These are phyloP conservation scores for Epinotia bilunana DNA, from an alignment of 2,888 invertebrate genomes.

Conservation along the genomic window DNA sequence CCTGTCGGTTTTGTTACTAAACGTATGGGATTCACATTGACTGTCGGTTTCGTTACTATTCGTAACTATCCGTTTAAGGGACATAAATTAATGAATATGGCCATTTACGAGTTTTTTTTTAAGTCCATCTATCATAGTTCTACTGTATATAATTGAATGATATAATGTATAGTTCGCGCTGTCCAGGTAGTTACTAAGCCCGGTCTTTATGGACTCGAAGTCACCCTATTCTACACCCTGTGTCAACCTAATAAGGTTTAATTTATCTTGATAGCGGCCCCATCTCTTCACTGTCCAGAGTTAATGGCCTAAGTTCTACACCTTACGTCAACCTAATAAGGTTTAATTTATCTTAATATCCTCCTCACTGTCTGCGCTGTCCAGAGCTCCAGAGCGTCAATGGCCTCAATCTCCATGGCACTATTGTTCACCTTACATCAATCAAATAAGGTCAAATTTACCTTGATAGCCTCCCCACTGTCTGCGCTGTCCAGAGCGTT, in stretches of 20 bases:
- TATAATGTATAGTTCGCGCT: too few relatives aligned
- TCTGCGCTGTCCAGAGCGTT: conserved; percentile 73
- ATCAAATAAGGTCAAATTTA: conserved; percentile 42
- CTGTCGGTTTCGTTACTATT: too few relatives aligned
- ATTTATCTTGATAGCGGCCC: not conserved
- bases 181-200: too few relatives aligned
- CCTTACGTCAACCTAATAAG: not conserved
- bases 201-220: conserved; percentile 67
- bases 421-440: not conserved
- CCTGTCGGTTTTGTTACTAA: too few relatives aligned
- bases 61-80: too few relatives aligned
- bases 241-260: not conserved
- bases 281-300: not conserved
- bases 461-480: conserved; percentile 66
- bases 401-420: conserved; percentile 51
- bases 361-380: not conserved
- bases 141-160: too few relatives aligned
- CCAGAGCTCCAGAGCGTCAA: conserved; percentile 60
- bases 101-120: too few relatives aligned
- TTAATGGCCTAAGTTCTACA: not conserved
- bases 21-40: too few relatives aligned
- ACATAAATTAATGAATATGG: too few relatives aligned
- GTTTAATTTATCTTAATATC: not conserved
- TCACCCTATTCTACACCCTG: conserved; percentile 68
- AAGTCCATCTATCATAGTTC: too few relatives aligned